Evolutionary conservation across 2,797 vertebrate genomes (phyloP).

Genomic region (Poecilia velifera): DNA sequence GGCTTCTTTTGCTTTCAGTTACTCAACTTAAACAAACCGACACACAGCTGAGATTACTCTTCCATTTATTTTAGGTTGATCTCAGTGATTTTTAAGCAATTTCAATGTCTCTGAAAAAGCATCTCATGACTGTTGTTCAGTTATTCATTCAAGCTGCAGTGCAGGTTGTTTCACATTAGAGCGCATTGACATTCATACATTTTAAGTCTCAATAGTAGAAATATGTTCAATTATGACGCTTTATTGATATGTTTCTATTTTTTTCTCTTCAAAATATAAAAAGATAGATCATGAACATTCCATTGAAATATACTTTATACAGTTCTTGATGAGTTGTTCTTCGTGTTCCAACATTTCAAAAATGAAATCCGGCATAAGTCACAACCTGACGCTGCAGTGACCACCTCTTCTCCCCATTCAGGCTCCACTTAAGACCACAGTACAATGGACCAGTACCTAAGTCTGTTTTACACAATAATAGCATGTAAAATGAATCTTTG

Average conservation of each 20-base stretch:
- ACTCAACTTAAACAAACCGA: constrained; percentile 52
- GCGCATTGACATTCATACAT: constrained; percentile 81
- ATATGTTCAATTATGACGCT: constrained; percentile 81
- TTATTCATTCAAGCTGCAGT: constrained; percentile 80
- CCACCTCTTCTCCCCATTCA: constrained; percentile 68
- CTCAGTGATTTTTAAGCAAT: constrained; percentile 77
- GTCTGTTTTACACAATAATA: constrained; percentile 76
- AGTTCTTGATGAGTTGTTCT: constrained; percentile 78
- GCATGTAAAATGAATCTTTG: constrained; percentile 75
- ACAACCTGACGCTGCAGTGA: constrained; percentile 71
- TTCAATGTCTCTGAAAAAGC: constrained; percentile 78
- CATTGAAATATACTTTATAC: constrained; percentile 84
- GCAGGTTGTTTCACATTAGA: constrained; percentile 80
- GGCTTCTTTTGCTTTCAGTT: constrained; percentile 4
- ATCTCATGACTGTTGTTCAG: constrained; percentile 74
- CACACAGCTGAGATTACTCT: constrained; percentile 66
- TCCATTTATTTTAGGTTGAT: constrained; percentile 79
- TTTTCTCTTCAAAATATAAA: constrained; percentile 82
- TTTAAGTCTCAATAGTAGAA: constrained; percentile 83
- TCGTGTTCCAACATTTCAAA: constrained; percentile 80
- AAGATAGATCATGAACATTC: constrained; percentile 84
- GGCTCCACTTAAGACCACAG: constrained; percentile 67
- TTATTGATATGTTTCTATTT: constrained; percentile 84
- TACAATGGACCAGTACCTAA: constrained; percentile 76
- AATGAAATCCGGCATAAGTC: constrained; percentile 79